Base-by-base conservation (phyloP, 2,797 vertebrate genomes). In the Salarias fasciatus region DNA sequence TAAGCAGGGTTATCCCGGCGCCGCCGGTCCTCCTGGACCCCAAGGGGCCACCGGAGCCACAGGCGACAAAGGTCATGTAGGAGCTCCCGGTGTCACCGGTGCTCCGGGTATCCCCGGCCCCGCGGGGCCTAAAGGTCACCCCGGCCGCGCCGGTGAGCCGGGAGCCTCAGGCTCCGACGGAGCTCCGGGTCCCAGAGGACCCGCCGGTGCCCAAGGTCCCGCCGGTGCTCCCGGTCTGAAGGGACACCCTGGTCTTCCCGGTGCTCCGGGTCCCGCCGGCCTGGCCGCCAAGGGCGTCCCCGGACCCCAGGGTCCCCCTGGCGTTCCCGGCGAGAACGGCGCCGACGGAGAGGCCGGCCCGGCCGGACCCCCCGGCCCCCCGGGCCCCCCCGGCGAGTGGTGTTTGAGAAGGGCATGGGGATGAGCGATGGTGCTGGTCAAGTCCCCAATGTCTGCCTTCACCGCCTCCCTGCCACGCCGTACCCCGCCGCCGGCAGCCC, bases 361-460 rank as follows among this genome's bases (percentile, higher is more conserved):
- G 65, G 73, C 89, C n/a, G 98, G 98, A 0, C 93, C 93, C 4
- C 93, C 97, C 0, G 98, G 98, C 0, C 94, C 93, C 31, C 97
- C 98, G 2, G 97, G 98, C 3, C 94, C 94, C 42, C 96, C 98
- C 0, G 96, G 95, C 15, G 95, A 97, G 82, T 94, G 67, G 55
- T 90, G n/a, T 93, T 86, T 79, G 92, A 92, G 86, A 94, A 94
- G 63, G 88, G 88, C 28, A 89, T 88, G 66, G 90, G 75, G 33
- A 60, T 89, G 40, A 45, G 82, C 15, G 90, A 92, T n/a, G 84
- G 66, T 91, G 46, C 88, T 91, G 86, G 80, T 94, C 54, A 91
- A 94, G 75, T 89, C 95, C 0, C 95, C 96, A 0, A 92, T 95
- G 80, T 98, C 97, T 74, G 98, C 97, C 75, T 99, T 99, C 89